These are phyloP conservation scores for Gorsachius magnificus DNA, from an alignment of 2,797 vertebrate species.

Conservation along the genomic window DNA sequence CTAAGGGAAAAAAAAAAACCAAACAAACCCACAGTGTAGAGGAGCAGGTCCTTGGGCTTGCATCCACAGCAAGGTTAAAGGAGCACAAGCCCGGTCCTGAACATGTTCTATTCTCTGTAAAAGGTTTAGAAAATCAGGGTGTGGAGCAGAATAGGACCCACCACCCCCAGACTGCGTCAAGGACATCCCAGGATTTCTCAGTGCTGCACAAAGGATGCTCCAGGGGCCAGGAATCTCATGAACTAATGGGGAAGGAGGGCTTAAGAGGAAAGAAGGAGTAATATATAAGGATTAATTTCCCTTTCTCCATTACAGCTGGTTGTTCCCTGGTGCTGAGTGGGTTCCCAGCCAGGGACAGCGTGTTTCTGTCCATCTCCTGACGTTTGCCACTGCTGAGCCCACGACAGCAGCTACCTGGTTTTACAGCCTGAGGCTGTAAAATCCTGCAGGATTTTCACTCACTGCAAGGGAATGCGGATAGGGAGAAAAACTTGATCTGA, in stretches of 20 bases:
- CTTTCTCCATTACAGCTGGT: neutral
- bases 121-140: neutral
- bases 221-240: neutral
- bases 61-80: neutral
- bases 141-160: neutral
- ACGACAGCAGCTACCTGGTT: neutral
- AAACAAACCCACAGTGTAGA: neutral
- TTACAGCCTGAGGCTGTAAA: neutral
- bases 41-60: neutral
- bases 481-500: neutral
- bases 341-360: neutral
- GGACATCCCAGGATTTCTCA: neutral
- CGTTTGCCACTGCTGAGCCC: neutral
- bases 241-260: neutral
- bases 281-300: neutral
- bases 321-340: neutral
- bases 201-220: neutral
- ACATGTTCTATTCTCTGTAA: accelerated
- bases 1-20: neutral
- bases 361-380: neutral
- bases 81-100: neutral
- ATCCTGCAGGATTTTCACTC: neutral
- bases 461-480: accelerated
- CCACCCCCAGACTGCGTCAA: neutral
- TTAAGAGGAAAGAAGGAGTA: neutral